These are phyloP conservation scores for Puntigrus tetrazona DNA, from an alignment of 2,113 vertebrate genomes.

Conservation along the genomic window DNA sequence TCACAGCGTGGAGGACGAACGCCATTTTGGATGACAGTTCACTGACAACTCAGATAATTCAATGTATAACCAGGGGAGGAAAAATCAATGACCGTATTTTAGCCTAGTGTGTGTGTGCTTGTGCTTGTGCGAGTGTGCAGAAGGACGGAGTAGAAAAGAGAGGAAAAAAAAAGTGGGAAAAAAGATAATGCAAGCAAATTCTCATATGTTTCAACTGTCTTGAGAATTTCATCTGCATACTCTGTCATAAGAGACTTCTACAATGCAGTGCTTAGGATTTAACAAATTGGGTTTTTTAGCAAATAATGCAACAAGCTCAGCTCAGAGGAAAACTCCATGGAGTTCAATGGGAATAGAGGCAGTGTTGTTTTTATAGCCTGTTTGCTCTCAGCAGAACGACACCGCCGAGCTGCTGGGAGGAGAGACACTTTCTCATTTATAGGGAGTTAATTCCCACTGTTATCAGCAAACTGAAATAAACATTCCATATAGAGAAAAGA, in stretches of 20 bases:
- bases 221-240: slow-evolving; percentile 63
- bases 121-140: neutral
- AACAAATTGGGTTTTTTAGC: slow-evolving; percentile 73
- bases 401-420: slow-evolving; percentile 41
- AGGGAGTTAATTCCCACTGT: slow-evolving; percentile 56
- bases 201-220: slow-evolving; percentile 60
- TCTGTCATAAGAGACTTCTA: slow-evolving; percentile 66
- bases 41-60: slow-evolving; percentile 49
- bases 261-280: slow-evolving; percentile 67
- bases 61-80: slow-evolving; percentile 50
- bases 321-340: slow-evolving; percentile 25
- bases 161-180: slow-evolving; percentile 27
- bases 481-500: slow-evolving; percentile 60
- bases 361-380: slow-evolving; percentile 47
- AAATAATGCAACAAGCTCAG: slow-evolving; percentile 58
- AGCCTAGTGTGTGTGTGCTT: neutral
- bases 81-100: slow-evolving; percentile 50
- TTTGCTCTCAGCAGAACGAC: slow-evolving; percentile 52
- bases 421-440: slow-evolving; percentile 61
- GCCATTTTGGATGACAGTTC: slow-evolving; percentile 43
- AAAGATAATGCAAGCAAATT: slow-evolving; percentile 31
- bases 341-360: slow-evolving; percentile 41
- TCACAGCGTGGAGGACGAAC: slow-evolving; percentile 50
- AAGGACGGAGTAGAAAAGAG: slow-evolving; percentile 38
- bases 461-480: slow-evolving; percentile 56